phyloP scores from a whole-genome alignment of 1,140 invertebrate genomes.

The Drosophila ercepeae region DNA sequence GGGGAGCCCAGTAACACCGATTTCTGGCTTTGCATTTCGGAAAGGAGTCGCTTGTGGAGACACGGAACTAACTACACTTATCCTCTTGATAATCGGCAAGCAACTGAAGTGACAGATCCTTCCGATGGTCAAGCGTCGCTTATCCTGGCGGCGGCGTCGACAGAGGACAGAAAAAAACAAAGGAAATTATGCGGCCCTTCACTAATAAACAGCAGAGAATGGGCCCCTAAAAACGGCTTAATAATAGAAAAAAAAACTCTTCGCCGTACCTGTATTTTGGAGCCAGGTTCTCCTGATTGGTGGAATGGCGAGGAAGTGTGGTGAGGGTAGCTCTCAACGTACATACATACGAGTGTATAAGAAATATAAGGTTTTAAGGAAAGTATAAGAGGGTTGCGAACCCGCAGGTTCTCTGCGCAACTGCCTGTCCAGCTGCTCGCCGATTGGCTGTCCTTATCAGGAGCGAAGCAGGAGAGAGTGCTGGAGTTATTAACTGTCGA shows the following conservation, averaged over 20 bases:
- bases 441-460: not conserved
- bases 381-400: not conserved
- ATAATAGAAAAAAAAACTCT: conserved; percentile 52
- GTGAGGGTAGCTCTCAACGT: not conserved
- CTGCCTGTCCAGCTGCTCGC: not conserved
- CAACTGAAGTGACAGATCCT: conserved; percentile 56
- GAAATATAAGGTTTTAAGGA: not conserved
- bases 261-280: conserved; percentile 29
- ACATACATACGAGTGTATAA: not conserved
- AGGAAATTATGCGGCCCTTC: conserved; percentile 50
- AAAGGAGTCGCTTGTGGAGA: conserved; percentile 17
- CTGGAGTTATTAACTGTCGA: not conserved
- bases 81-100: conserved; percentile 62
- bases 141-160: conserved; percentile 38
- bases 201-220: conserved; percentile 42
- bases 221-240: conserved; percentile 54
- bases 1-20: conserved; percentile 2
- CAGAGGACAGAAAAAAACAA: conserved; percentile 28
- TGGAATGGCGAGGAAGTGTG: not conserved
- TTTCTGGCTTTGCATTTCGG: conserved; percentile 36
- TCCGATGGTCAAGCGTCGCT: conserved; percentile 64
- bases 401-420: not conserved
- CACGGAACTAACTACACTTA: conserved; percentile 46
- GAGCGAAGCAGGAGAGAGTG: not conserved
- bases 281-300: conserved; percentile 39